Base-by-base conservation (phyloP, 2,113 vertebrate genomes). In the Mixornis gularis region DNA sequence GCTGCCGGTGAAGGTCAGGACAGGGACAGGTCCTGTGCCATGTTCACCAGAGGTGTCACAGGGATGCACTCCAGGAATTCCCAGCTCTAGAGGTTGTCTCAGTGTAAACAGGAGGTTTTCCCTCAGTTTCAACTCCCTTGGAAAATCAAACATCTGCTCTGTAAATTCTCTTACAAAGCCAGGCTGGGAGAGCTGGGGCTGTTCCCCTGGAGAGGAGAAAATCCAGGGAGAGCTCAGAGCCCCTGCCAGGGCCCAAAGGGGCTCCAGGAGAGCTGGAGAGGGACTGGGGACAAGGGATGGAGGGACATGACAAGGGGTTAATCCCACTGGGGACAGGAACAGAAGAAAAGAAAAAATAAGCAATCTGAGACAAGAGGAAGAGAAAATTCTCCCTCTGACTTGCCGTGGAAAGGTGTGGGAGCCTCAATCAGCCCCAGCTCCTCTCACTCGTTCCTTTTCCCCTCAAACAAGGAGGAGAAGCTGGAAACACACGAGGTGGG, bases 231-330 rank as follows among this genome's bases (percentile, higher is more conserved):
- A 79, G 1, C 53, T 60, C 17, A 29, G 52, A 80, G 59, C 19
- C 43, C 22, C 6, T 73, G 1, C 0, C 38, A 52, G 52, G 2
- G 10, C 10, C 51, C 1, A 2, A 51, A 72, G 27, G 12, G 18
- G 19, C 44, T 40, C 52, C 52, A 88, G 41, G 44, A 73, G n/a
- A 51, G 71, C 44, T 85, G 52, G 13, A 43, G 43, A 66, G 30
- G 43, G 30, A 12, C 60, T 49, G 8, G 36, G 36, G 44, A 51
- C 52, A 21, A 18, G 82, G 26, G 2, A 0, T 36, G 14, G 70
- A 74, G 70, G 52, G 60, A 21, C 30, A 74, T 16, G 19, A 65
- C 51, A 56, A 7, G 11, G 41, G 26, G 17, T 66, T 58, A 18
- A 55, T 74, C 34, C 16, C 36, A 8, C 10, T 41, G 43, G 34